Evolutionary conservation across 2,888 invertebrate genomes (phyloP), one percentile per base, ranked within the genome.

Genomic region (Brachyopa scutellaris): DNA sequence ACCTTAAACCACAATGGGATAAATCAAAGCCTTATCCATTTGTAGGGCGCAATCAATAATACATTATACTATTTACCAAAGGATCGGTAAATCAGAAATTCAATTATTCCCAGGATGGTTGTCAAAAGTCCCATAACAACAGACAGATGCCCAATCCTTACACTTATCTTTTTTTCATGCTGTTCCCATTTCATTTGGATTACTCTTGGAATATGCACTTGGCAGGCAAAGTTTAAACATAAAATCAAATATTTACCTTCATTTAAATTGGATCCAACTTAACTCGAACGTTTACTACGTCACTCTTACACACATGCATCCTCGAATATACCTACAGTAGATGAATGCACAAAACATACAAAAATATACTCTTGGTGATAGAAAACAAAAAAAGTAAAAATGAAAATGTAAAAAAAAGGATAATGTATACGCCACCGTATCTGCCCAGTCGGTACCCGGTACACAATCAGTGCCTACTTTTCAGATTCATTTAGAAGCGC

Each of bases 241-340:
- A 55, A 74, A 79, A 67, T 74, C 74, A 79, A 79, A 79, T 79
- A 79, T 79, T 79, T 79, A 55, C 79, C 47, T 67, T 67, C 36
- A 73, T 74, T 74, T 67, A 53, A 79, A 67, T 40, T 67, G 61
- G 15, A 55, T 11, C 55, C 51, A 45, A 40, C 61, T 9, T 29
- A 13, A 49, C n/a, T 33, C 15, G 19, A n/a, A 38, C n/a, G n/a
- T n/a, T n/a, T n/a, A n/a, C 31, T 2, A 19, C 0, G 11, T 26
- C 13, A 9, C 29, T n/a, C n/a, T 17, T 19, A 23, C 36, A 31
- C 7, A 11, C 9, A 47, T 8, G 21, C 51, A 38, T 17, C 1
- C 9, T 3, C 49, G 13, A 38, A 7, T 38, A 38, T 26, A 21
- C 29, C 26, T 17, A 17, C 23, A 49, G 29, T 23, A 45, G 6